Evolutionary conservation across 1,140 invertebrate genomes (phyloP), one percentile per base, ranked within the genome.

Genomic region (Penaeus vannamei): DNA sequence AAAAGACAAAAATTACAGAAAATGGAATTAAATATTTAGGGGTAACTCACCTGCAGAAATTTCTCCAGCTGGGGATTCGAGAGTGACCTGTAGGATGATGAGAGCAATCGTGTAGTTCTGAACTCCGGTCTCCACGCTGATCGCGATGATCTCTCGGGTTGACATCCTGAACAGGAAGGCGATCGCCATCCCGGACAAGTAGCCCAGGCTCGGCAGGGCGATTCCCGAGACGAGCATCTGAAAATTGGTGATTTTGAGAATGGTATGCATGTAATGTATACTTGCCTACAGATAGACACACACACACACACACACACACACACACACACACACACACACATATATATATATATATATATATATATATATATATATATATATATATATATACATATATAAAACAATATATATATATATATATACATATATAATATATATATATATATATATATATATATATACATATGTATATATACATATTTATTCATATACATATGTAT

Each of bases 51-150:
- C 60, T 91, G 90, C 86, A 22, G 93, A 92, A 23, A 94, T 91
- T 88, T 94, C 94, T 5, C 93, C 92, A 53, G 93, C 92, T n/a
- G 94, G 93, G 69, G 92, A 92, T 4, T 90, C 90, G 17, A 94
- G 92, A 0, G 94, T 93, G 42, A 94, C 91, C 83, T 93, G 88
- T n/a, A 98, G 93, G 83, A 99, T 93, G 92, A 98, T 96, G 91
- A 98, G 98, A 0, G 97, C 95, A 90, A 98, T 97, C n/a, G 97
- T 98, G 0, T 97, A 98, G 93, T 99, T 99, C 93, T 98, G 98
- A 82, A 98, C 96, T 66, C 98, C 98, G 20, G 97, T 98, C 94
- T 99, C 98, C 87, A 99, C 96, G 3, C 96, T 95, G 91, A 99
- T 98, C 5, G 98, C 97, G 2, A 97, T 93, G 14, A 95, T 93